Evolutionary conservation across 2,797 vertebrate genomes (phyloP).

Genomic region (Salmo trutta): DNA sequence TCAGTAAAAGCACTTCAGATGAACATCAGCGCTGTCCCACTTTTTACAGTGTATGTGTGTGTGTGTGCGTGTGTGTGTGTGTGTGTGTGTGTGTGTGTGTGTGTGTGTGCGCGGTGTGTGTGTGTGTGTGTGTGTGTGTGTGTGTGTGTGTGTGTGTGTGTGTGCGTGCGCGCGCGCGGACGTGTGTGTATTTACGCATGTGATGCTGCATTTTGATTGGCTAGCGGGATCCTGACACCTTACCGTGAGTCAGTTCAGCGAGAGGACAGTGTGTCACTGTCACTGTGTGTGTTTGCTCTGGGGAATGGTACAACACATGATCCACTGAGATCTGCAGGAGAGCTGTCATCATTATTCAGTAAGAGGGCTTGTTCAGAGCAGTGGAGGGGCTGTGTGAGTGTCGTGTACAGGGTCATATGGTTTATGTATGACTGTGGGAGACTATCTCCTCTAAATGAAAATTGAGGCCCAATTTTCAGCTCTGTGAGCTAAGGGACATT

Average conservation of each 20-base stretch:
- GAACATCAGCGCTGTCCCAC: no score
- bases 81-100: no score
- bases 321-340: not conserved
- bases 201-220: slow-evolving; percentile 3
- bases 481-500: not conserved
- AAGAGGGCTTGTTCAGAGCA: slow-evolving; percentile 9
- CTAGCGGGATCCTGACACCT: slow-evolving; percentile 8
- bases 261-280: not conserved
- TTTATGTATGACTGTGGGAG: not conserved
- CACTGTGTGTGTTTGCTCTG: not conserved
- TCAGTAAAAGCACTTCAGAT: no score
- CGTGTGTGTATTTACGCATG: not conserved
- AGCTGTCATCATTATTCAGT: slow-evolving; percentile 17
- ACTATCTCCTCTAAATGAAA: not conserved
- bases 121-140: no score
- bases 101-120: no score
- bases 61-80: no score
- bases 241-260: not conserved
- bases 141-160: no score
- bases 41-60: no score
- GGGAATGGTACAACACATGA: not conserved
- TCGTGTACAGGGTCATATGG: not conserved
- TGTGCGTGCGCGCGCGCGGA: not conserved
- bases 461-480: not conserved
- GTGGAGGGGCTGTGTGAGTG: not conserved